Percentiles rank a stretch among this genome's conserved stretches.
Evolutionary conservation across 1,140 invertebrate genomes (phyloP).

Genomic region (Mamestra configurata): DNA sequence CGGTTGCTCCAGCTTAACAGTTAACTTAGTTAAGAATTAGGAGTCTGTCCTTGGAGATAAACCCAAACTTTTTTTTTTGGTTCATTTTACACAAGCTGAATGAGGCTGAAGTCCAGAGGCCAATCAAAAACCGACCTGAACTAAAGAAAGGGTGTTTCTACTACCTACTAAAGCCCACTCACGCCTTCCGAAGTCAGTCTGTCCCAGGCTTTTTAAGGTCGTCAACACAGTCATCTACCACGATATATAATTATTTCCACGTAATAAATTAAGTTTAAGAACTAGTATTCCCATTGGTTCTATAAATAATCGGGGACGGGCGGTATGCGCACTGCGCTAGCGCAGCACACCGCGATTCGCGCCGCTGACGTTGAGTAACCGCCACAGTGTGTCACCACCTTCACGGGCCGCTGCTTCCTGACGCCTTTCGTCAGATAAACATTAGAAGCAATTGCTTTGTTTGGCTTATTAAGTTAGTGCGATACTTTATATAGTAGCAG

Average conservation of each 20-base stretch:
- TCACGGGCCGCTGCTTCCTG: conserved; percentile 64
- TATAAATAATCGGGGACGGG: conserved; percentile 40
- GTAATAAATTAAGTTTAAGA: conserved; percentile 23
- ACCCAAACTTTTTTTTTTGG: too few relatives aligned
- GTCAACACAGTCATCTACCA: not conserved
- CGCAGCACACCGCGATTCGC: conserved; percentile 24
- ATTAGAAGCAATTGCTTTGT: conserved; percentile 46
- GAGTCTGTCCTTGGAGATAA: too few relatives aligned
- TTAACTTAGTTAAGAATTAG: not conserved
- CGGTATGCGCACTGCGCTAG: conserved; percentile 37
- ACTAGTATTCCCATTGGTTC: conserved; percentile 38
- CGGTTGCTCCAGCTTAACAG: not conserved
- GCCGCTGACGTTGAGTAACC: conserved; percentile 55
- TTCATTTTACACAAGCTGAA: too few relatives aligned
- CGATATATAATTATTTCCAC: conserved; percentile 17
- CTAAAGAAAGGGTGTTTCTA: too few relatives aligned
- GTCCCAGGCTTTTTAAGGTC: too few relatives aligned
- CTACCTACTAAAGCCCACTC: too few relatives aligned
- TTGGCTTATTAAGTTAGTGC: conserved; percentile 36
- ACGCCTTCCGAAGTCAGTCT: too few relatives aligned
- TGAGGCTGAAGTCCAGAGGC: too few relatives aligned
- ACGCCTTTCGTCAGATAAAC: conserved; percentile 46
- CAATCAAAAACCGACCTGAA: too few relatives aligned
- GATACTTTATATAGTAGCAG: not conserved
- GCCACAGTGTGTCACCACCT: conserved; percentile 67